Percentiles rank a stretch among this genome's conserved stretches.
These are phyloP conservation scores for Callithrix jacchus DNA, from an alignment of 2,113 vertebrate genomes.

Conservation along the genomic window DNA sequence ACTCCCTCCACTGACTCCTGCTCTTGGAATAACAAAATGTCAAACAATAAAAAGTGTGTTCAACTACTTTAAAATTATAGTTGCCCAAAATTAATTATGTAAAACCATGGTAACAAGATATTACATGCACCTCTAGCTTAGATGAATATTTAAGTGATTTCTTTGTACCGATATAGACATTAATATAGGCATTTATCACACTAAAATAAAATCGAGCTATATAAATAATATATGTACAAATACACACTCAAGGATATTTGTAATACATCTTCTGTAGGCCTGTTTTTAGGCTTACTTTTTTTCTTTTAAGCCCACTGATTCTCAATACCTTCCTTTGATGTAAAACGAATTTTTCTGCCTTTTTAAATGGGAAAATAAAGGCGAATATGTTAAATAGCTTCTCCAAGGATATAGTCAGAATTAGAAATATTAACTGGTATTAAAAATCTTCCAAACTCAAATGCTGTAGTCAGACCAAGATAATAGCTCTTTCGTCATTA, in stretches of 20 bases:
- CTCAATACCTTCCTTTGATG: not conserved
- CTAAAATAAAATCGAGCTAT: not conserved
- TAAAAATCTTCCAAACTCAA: not conserved
- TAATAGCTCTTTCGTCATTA: not conserved
- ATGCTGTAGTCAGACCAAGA: not conserved
- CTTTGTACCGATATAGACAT: not conserved
- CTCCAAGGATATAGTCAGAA: not conserved
- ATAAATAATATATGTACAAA: not conserved
- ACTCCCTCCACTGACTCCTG: not conserved
- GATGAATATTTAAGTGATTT: not conserved
- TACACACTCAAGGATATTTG: not conserved
- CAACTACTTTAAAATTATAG: not conserved
- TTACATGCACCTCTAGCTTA: not conserved
- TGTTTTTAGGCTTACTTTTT: not conserved
- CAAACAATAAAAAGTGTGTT: not conserved
- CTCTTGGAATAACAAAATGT: not conserved
- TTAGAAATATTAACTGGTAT: slow-evolving; percentile 11
- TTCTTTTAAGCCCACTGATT: not conserved
- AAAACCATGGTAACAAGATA: slow-evolving; percentile 21
- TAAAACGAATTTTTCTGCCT: not conserved
- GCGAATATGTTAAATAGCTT: not conserved
- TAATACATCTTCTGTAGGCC: not conserved
- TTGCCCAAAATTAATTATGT: not conserved
- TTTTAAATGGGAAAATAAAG: slow-evolving; percentile 33
- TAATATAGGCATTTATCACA: not conserved